Percentiles rank a stretch among this genome's conserved stretches.
These are phyloP conservation scores for Garrulus glandarius DNA, from an alignment of 2,797 vertebrate species.

Conservation along the genomic window DNA sequence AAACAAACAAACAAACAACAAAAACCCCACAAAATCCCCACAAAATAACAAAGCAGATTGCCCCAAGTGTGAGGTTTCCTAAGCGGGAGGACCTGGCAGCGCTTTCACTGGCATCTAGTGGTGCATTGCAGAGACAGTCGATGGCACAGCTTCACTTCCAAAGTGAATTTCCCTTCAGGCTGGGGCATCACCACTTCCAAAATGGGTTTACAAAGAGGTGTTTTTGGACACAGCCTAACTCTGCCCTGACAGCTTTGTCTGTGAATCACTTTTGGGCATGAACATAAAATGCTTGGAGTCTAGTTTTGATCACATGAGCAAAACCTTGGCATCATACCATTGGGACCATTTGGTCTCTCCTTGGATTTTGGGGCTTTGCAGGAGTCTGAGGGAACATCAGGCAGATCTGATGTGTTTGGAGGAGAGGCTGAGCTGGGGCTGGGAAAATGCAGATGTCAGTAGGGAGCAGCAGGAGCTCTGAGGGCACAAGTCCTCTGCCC, in stretches of 20 bases:
- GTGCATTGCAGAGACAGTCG: neutral
- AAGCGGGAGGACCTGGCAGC: neutral
- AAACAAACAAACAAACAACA: neutral
- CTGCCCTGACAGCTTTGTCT: neutral
- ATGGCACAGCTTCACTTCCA: neutral
- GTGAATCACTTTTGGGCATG: neutral
- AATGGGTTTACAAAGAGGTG: neutral
- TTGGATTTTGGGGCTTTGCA: neutral
- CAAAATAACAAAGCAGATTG: neutral
- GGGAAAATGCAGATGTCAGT: neutral
- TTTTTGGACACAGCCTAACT: neutral
- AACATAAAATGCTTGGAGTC: accelerated
- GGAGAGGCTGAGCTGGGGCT: neutral
- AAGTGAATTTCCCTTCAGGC: neutral
- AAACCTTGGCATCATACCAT: neutral
- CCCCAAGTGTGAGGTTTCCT: neutral
- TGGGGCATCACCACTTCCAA: neutral
- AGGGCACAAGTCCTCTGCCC: neutral
- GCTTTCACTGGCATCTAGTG: constrained; percentile 63
- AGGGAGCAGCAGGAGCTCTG: neutral
- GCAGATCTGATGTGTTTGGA: neutral
- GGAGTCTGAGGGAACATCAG: neutral
- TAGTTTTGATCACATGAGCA: neutral
- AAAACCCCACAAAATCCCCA: accelerated
- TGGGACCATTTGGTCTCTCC: neutral